Evolutionary conservation across 23 tunicate species (phyloP), one percentile per base, ranked within the genome.

Genomic region (Diplosoma virens): DNA sequence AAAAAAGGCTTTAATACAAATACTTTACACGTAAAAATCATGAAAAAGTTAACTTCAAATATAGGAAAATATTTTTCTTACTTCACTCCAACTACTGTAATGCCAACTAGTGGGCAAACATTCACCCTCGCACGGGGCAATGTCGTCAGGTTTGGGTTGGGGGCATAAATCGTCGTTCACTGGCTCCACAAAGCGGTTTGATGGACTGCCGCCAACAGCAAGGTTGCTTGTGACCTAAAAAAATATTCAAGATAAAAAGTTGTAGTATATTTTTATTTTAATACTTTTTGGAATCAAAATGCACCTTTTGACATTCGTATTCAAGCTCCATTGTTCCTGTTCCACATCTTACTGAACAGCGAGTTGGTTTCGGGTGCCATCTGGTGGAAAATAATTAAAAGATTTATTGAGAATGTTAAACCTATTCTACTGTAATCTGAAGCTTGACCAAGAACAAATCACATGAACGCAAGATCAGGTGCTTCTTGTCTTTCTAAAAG

Each of bases 281-380:
- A n/a, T n/a, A n/a, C n/a, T 41, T 7, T 9, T 7, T 41, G 50
- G 9, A 7, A 41, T 14, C 50, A 41, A 64, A 3, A 64, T 30
- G 37, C 54, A 84, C 82, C 71, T 79, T 83, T 32, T 55, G 33
- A 46, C 97, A 90, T 68, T 74, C 58, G 48, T 35, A 69, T 0
- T 84, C 74, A 0, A 78, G 30, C 2, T 30, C 66, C n/a, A 25
- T 58, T 7, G 63, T 71, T 22, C 90, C 97, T 0, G 26, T 54
- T 0, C 97, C 97, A 50, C 97, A 90, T 41, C 97, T 32, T 2
- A 54, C 79, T 11, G 90, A 84, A 59, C 97, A 90, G 34, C 79
- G 65, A 0, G 84, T 30, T 2, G 76, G 75, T 76, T 73, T 48
- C 20, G 80, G 79, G 35, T 81, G 83, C 95, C 95, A 88, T 41